Evolutionary conservation across 2,888 invertebrate species (phyloP).

Genomic region (Helleia helle): DNA sequence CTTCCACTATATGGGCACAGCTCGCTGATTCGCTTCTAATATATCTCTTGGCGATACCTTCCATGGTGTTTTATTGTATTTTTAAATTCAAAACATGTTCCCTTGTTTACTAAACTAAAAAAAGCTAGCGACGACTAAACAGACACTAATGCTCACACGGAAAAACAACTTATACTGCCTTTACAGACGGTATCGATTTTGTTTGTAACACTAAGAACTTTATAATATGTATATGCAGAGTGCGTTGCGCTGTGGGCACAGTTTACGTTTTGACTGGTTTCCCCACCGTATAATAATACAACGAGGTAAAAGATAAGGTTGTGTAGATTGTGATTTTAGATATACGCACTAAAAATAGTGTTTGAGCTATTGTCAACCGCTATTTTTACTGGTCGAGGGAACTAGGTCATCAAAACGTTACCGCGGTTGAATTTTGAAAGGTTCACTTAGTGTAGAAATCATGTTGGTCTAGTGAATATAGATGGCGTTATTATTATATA

Average conservation of each 20-base stretch:
- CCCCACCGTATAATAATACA: conserved; percentile 21
- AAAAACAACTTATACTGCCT: conserved; percentile 48
- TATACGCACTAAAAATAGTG: conserved; percentile 68
- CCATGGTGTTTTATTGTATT: conserved; percentile 36
- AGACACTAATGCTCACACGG: conserved; percentile 40
- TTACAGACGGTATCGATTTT: conserved; percentile 35
- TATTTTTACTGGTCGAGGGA: conserved; percentile 66
- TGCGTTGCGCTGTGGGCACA: conserved; percentile 41
- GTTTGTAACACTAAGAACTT: conserved; percentile 20
- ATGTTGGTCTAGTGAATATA: conserved; percentile 20
- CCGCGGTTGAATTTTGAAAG: conserved; percentile 27
- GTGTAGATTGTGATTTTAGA: conserved; percentile 49
- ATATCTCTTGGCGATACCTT: conserved; percentile 55
- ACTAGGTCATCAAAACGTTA: conserved; percentile 54
- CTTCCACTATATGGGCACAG: conserved; percentile 67
- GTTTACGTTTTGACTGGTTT: conserved; percentile 22
- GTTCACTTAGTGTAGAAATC: conserved; percentile 25
- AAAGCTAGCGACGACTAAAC: conserved; percentile 53
- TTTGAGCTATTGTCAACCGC: conserved; percentile 67
- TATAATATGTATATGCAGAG: conserved; percentile 26
- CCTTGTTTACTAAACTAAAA: conserved; percentile 67
- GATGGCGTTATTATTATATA: conserved; percentile 28
- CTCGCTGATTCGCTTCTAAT: conserved; percentile 65
- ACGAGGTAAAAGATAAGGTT: conserved; percentile 42
- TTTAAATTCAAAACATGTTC: conserved; percentile 55